Conservation (phyloP, 2,888 invertebrate genomes). For the Andrena bicolor region DNA sequence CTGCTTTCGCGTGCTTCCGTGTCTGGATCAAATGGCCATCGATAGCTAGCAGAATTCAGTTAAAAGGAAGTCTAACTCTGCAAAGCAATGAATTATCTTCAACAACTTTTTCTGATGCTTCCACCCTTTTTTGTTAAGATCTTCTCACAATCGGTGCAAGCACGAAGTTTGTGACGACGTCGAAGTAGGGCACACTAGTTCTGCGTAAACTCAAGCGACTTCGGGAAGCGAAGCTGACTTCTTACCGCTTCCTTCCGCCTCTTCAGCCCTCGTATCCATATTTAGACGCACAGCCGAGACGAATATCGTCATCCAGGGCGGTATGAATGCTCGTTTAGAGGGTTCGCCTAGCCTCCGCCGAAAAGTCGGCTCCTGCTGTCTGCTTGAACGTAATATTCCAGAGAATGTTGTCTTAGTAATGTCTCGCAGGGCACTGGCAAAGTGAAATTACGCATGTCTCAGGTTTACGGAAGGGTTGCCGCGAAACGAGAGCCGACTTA, state of each 20-base stretch:
- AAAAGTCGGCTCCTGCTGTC: conserved; percentile 27
- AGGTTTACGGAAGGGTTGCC: conserved; percentile 14
- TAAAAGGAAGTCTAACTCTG: too few relatives aligned
- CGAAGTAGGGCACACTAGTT: conserved; percentile 1
- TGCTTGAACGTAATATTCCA: conserved; percentile 50
- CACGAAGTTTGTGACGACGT: background rate
- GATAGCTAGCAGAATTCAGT: too few relatives aligned
- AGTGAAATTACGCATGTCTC: conserved; percentile 52
- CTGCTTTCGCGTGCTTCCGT: too few relatives aligned
- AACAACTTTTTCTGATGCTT: too few relatives aligned
- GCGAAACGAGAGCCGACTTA: conserved; percentile 19
- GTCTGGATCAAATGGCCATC: too few relatives aligned
- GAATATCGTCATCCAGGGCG: conserved; percentile 34
- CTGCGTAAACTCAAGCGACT: conserved; percentile 6
- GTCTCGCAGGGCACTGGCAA: conserved; percentile 50
- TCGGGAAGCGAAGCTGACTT: conserved; percentile 20
- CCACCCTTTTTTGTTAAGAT: background rate
- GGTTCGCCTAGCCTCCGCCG: background rate
- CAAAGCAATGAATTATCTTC: too few relatives aligned
- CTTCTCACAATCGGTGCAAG: background rate
- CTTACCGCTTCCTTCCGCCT: conserved; percentile 27
- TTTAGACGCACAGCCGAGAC: conserved; percentile 40
- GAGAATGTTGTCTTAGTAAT: conserved; percentile 57
- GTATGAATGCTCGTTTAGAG: conserved; percentile 9
- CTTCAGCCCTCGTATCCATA: conserved; percentile 4